These are phyloP conservation scores for Scalopus aquaticus DNA, from an alignment of 2,113 vertebrate species.

Conservation along the genomic window DNA sequence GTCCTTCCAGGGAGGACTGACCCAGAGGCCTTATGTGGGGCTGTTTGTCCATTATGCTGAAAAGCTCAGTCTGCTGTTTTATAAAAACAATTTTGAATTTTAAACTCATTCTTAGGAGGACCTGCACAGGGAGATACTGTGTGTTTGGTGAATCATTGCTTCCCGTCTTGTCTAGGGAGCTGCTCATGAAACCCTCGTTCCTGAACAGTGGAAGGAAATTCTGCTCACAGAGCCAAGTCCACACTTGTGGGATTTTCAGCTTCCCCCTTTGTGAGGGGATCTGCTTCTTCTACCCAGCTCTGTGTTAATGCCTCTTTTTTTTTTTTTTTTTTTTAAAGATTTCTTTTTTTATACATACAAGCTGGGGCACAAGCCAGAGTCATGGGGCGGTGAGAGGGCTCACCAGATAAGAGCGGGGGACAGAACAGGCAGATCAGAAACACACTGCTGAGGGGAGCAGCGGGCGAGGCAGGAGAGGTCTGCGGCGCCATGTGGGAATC, in stretches of 20 bases:
- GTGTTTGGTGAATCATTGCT: background rate
- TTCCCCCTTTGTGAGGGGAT: conserved; percentile 19
- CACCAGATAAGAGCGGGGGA: no score
- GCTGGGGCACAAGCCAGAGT: no score
- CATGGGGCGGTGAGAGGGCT: no score
- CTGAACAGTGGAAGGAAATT: conserved; percentile 35
- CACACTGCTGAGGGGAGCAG: no score
- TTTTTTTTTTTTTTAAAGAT: no score
- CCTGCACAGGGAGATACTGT: background rate
- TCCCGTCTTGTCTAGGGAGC: background rate
- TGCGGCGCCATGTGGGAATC: no score
- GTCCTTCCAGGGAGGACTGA: background rate
- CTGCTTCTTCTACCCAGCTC: background rate
- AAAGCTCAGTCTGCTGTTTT: background rate
- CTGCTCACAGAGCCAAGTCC: background rate
- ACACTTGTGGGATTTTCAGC: background rate
- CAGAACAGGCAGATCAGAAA: no score
- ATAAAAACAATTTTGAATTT: background rate
- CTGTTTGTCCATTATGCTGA: background rate
- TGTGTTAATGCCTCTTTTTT: fast-evolving
- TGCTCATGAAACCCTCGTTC: background rate
- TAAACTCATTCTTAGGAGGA: background rate
- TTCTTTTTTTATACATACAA: no score
- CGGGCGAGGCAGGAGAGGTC: no score
- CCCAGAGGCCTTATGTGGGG: no score